Conservation (phyloP, 2,797 vertebrate species). For the Thunnus albacares region DNA sequence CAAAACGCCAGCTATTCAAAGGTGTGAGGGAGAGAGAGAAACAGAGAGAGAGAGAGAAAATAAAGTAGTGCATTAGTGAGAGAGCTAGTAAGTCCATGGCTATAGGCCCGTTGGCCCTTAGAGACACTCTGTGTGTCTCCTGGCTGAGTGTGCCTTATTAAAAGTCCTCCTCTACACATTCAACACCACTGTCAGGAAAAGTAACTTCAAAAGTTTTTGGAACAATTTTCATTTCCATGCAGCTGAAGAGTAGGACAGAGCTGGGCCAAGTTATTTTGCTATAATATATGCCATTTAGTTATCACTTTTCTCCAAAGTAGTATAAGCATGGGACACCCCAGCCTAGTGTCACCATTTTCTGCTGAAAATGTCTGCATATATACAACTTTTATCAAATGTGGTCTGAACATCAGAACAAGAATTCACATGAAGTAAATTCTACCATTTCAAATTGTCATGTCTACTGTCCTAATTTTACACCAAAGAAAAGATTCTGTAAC, state of each 20-base stretch:
- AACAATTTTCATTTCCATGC: constrained; percentile 45
- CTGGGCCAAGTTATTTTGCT: neutral
- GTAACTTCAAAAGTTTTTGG: constrained; percentile 43
- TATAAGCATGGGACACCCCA: constrained; percentile 3
- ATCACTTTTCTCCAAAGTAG: constrained; percentile 24
- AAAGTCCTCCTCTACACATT: constrained; percentile 63
- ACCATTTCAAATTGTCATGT: too few relatives aligned
- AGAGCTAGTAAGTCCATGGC: constrained; percentile 39
- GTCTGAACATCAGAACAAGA: too few relatives aligned
- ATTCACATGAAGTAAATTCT: too few relatives aligned
- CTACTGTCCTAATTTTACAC: too few relatives aligned
- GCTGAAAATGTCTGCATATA: neutral
- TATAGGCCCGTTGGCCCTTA: constrained; percentile 36
- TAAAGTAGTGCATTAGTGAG: constrained; percentile 31
- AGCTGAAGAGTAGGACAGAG: constrained; percentile 35
- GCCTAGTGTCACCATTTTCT: neutral
- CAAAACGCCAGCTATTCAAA: constrained; percentile 44
- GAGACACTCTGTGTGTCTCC: constrained; percentile 56
- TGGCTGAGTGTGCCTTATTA: constrained; percentile 59
- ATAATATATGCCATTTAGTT: constrained; percentile 29
- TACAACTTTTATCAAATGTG: too few relatives aligned
- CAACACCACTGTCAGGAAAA: constrained; percentile 45
- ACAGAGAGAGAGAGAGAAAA: constrained; percentile 13
- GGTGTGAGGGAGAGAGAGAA: constrained; percentile 16
- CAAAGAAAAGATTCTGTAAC: neutral